These are phyloP conservation scores for Leucozona laternaria DNA, from an alignment of 2,888 invertebrate species.

Conservation along the genomic window DNA sequence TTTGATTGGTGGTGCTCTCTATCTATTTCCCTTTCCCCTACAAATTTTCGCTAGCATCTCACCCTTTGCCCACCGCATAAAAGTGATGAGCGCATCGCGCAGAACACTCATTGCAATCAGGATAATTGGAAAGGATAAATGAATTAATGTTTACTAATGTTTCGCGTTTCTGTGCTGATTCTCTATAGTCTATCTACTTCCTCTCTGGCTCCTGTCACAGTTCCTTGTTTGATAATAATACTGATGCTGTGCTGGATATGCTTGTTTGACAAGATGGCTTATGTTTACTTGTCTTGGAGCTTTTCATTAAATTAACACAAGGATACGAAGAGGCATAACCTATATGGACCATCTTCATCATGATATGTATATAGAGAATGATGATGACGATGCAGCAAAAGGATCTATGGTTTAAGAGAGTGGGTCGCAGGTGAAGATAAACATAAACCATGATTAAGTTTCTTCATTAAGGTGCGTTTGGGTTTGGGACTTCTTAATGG, in stretches of 20 bases:
- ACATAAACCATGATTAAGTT: conserved; percentile 69
- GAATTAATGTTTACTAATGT: conserved; percentile 76
- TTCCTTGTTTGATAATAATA: conserved; percentile 44
- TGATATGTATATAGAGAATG: neutral
- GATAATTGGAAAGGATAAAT: conserved; percentile 76
- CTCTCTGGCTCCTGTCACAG: conserved; percentile 34
- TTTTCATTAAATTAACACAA: conserved; percentile 75
- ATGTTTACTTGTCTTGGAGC: conserved; percentile 68
- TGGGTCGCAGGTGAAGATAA: conserved; percentile 44
- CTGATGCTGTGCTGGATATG: conserved; percentile 24
- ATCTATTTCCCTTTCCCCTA: neutral
- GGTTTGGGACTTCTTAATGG: conserved; percentile 11
- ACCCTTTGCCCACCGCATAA: neutral
- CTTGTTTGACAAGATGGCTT: conserved; percentile 70
- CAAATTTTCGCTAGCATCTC: neutral
- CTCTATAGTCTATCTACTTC: neutral
- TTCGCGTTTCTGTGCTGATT: conserved; percentile 40
- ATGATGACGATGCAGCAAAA: conserved; percentile 11
- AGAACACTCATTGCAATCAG: conserved; percentile 73
- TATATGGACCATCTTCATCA: conserved; percentile 32
- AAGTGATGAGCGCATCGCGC: conserved; percentile 71
- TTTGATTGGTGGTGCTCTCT: conserved; percentile 38
- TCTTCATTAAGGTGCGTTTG: conserved; percentile 68
- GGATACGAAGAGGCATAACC: conserved; percentile 46
- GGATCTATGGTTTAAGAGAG: no score